Percentiles rank a stretch among this genome's conserved stretches.
Evolutionary conservation across 1,140 invertebrate genomes (phyloP).

Genomic region (Rhyacophila brunnea): DNA sequence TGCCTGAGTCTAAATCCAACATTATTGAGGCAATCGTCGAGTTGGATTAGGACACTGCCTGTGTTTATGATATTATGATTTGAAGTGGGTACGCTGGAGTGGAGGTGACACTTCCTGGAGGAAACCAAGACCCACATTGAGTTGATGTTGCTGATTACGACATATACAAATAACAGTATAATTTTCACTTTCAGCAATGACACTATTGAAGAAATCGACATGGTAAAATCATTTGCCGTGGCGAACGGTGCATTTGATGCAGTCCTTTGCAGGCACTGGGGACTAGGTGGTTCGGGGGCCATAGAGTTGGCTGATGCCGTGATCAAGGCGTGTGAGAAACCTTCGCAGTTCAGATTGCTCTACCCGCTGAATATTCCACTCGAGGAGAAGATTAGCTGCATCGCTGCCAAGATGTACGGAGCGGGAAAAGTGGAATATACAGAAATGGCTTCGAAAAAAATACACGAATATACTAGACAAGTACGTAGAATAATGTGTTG

Average conservation of each 20-base stretch:
- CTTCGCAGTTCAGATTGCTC: conserved; percentile 70
- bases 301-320: conserved; percentile 83
- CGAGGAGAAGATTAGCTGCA: conserved; percentile 85
- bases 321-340: conserved; percentile 67
- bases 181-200: conserved; percentile 74
- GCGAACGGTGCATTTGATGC: conserved; percentile 82
- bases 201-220: conserved; percentile 78
- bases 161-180: conserved; percentile 24
- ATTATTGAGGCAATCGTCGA: too few species aligned
- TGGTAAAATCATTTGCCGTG: conserved; percentile 72
- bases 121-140: too few species aligned
- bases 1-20: too few species aligned
- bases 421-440: conserved; percentile 80
- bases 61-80: too few species aligned
- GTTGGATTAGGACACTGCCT: too few species aligned
- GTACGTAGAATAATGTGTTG: not conserved
- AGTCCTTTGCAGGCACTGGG: conserved; percentile 88
- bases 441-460: conserved; percentile 64
- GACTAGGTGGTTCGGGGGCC: conserved; percentile 87
- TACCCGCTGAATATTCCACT: conserved; percentile 81
- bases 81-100: too few species aligned
- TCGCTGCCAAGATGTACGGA: conserved; percentile 96
- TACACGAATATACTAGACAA: conserved; percentile 65
- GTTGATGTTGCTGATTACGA: too few species aligned
- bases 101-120: too few species aligned